phyloP scores from a whole-genome alignment of 64 coral and sea anemone species.

The Acropora tenuis region DNA sequence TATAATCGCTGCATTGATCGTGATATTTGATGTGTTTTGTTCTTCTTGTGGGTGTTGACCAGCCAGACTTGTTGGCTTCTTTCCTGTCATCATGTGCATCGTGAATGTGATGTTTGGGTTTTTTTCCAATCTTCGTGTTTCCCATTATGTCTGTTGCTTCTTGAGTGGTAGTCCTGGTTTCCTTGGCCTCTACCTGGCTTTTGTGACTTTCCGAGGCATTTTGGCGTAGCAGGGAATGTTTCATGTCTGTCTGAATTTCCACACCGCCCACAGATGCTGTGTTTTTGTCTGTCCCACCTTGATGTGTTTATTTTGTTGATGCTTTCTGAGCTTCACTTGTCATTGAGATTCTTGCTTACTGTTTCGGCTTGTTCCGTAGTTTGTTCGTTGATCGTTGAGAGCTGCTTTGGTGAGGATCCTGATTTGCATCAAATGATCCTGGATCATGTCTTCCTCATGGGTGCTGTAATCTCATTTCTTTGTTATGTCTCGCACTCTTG shows the following conservation, averaged over 20 bases:
- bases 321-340: neutral
- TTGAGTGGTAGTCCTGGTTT: neutral
- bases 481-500: neutral
- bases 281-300: neutral
- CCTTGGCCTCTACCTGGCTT: constrained; percentile 25
- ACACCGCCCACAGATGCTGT: constrained; percentile 32
- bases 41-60: constrained; percentile 19
- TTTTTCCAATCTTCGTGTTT: constrained; percentile 6
- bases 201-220: constrained; percentile 36
- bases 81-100: constrained; percentile 26
- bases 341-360: neutral
- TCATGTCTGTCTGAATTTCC: constrained; percentile 33
- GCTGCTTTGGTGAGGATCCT: constrained; percentile 63
- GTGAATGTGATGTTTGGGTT: constrained; percentile 22
- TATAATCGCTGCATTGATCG: constrained; percentile 14
- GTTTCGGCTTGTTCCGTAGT: neutral
- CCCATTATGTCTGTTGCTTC: neutral
- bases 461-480: constrained; percentile 62
- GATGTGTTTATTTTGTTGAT: constrained; percentile 40
- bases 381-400: constrained; percentile 79
- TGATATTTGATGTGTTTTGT: constrained; percentile 25
- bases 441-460: constrained; percentile 60
- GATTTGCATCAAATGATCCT: constrained; percentile 74
- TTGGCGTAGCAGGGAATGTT: constrained; percentile 65
- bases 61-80: constrained; percentile 6